These are phyloP conservation scores for Tinea pellionella DNA, from an alignment of 2,888 invertebrate genomes.

Conservation along the genomic window DNA sequence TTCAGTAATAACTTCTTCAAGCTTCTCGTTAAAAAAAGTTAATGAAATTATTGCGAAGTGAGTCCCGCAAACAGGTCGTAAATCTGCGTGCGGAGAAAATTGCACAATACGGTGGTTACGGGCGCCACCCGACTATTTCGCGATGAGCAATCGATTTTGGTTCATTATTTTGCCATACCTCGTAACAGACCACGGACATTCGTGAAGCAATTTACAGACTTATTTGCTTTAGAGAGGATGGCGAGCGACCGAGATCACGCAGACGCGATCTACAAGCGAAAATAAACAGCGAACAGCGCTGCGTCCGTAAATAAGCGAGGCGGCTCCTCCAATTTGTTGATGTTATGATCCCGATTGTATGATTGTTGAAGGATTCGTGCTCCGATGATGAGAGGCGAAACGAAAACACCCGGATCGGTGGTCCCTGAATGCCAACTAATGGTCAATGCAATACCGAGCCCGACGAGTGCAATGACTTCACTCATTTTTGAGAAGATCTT, in stretches of 20 bases:
- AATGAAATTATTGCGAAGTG: slow-evolving; percentile 19
- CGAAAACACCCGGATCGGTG: not conserved
- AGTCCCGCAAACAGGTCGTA: slow-evolving; percentile 35
- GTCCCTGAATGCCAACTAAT: slow-evolving; percentile 1
- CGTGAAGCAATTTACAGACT: slow-evolving; percentile 51
- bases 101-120: slow-evolving; percentile 14
- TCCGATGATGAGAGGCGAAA: slow-evolving; percentile 19
- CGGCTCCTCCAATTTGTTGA: slow-evolving; percentile 51
- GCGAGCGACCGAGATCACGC: slow-evolving; percentile 43
- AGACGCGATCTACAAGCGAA: slow-evolving; percentile 40
- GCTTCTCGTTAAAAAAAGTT: not conserved
- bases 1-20: not conserved
- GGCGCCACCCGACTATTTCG: slow-evolving; percentile 21
- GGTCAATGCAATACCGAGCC: not conserved
- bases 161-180: slow-evolving; percentile 48
- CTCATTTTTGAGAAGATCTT: not conserved
- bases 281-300: slow-evolving; percentile 37
- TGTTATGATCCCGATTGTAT: slow-evolving; percentile 46
- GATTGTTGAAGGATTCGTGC: slow-evolving; percentile 40
- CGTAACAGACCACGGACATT: slow-evolving; percentile 47
- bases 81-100: slow-evolving; percentile 27
- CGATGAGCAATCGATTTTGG: slow-evolving; percentile 43
- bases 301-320: slow-evolving; percentile 40
- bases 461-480: slow-evolving; percentile 2
- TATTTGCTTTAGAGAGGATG: slow-evolving; percentile 46